Conservation (phyloP, 1,140 invertebrate species). For the Papilio helenus region DNA sequence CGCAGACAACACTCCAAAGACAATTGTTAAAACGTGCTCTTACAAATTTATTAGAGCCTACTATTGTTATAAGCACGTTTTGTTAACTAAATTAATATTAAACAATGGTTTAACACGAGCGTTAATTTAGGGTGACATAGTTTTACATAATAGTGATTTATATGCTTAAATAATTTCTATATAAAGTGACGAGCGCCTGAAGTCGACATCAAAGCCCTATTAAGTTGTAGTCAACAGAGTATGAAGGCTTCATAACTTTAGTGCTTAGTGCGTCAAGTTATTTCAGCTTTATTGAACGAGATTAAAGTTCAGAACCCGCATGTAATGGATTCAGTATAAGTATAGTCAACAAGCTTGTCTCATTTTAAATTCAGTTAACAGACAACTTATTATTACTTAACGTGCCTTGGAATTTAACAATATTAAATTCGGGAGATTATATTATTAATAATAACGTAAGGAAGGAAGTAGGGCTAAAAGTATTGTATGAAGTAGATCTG, state of each 20-base stretch:
- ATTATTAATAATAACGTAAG: neutral
- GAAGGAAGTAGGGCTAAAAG: neutral
- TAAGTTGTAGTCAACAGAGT: neutral
- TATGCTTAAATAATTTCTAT: slow-evolving; percentile 23
- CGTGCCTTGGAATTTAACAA: neutral
- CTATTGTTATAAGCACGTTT: too few relatives aligned
- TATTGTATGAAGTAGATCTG: too few relatives aligned
- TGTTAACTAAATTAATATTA: neutral
- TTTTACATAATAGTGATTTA: too few relatives aligned
- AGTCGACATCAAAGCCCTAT: slow-evolving; percentile 3
- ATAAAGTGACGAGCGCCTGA: neutral
- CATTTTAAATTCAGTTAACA: neutral
- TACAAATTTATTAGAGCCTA: neutral
- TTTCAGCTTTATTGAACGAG: neutral
- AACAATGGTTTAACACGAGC: neutral
- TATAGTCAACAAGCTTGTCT: neutral
- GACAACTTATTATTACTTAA: neutral
- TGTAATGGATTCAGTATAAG: neutral
- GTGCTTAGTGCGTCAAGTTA: slow-evolving; percentile 4
- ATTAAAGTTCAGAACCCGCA: neutral
- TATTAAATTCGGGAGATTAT: neutral
- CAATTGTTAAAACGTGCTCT: neutral
- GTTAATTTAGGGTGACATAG: neutral
- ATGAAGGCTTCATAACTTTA: slow-evolving; percentile 4
- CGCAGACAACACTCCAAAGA: too few relatives aligned